phyloP scores from a whole-genome alignment of 1,140 invertebrate species.

The Megalopta genalis region DNA sequence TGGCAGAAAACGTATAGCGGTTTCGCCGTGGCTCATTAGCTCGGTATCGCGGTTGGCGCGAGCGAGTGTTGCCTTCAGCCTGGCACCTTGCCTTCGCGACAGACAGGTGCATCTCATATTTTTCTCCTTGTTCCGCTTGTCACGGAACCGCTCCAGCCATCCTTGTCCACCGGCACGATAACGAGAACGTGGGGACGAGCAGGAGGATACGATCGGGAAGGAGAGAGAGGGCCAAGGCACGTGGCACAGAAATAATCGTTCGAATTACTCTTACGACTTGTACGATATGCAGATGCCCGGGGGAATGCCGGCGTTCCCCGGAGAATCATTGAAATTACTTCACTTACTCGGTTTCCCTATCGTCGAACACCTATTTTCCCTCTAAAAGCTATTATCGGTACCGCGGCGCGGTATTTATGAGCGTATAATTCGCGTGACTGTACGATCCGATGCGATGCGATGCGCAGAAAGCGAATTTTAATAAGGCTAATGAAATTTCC shows the following conservation, averaged over 20 bases:
- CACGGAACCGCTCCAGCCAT: slow-evolving; percentile 25
- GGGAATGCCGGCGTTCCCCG: slow-evolving; percentile 14
- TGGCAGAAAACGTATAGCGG: slow-evolving; percentile 40
- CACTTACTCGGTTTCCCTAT: background rate
- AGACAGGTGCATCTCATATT: slow-evolving; percentile 68
- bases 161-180: slow-evolving; percentile 62
- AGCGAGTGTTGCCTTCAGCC: slow-evolving; percentile 55
- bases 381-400: background rate
- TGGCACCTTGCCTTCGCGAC: slow-evolving; percentile 70
- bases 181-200: slow-evolving; percentile 53
- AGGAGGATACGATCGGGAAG: background rate
- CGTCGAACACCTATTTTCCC: background rate
- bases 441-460: background rate
- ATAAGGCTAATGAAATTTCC: background rate
- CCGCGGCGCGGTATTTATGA: background rate
- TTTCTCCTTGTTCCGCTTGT: slow-evolving; percentile 35
- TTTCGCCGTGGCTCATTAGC: slow-evolving; percentile 66
- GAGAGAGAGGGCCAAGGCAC: slow-evolving; percentile 53
- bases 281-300: slow-evolving; percentile 38
- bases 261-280: slow-evolving; percentile 36
- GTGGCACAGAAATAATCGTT: slow-evolving; percentile 64
- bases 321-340: slow-evolving; percentile 22
- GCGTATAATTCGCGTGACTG: background rate
- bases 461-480: too few species aligned
- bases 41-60: slow-evolving; percentile 70